A percentile compares a stretch with the other conserved stretches of the same genome.
Evolutionary conservation across 2,888 invertebrate genomes (phyloP).

Genomic region (Heteromurus nitidus): DNA sequence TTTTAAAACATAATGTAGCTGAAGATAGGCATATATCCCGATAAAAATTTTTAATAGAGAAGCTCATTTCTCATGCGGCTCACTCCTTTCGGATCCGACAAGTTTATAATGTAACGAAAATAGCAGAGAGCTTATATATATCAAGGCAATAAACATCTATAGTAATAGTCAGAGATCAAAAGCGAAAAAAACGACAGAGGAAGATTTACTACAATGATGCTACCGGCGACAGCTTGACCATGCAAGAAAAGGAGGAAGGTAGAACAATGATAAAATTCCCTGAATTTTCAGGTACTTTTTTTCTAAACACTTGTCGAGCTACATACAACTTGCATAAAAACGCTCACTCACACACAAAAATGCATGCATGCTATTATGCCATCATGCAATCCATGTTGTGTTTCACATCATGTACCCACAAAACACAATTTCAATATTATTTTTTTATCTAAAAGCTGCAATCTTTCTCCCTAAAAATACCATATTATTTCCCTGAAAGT

Average conservation of each 20-base stretch:
- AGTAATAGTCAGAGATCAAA: constrained; percentile 38
- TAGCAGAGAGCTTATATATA: too few species aligned
- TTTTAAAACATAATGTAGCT: too few species aligned
- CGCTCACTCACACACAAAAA: neutral
- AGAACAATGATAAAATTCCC: constrained; percentile 62
- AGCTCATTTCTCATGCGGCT: constrained; percentile 21
- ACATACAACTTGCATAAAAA: constrained; percentile 16
- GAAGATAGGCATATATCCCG: too few species aligned
- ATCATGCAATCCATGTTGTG: constrained; percentile 39
- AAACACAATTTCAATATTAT: constrained; percentile 33
- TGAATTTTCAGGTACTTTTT: constrained; percentile 66
- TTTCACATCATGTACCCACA: constrained; percentile 21
- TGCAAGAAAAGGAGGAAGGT: constrained; percentile 48
- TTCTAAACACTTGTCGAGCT: constrained; percentile 44
- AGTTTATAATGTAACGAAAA: constrained; percentile 33
- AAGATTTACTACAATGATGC: constrained; percentile 55
- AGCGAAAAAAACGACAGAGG: constrained; percentile 33
- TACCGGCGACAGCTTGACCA: constrained; percentile 66
- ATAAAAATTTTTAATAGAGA: too few species aligned
- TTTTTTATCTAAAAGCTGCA: constrained; percentile 37
- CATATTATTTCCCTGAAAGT: neutral
- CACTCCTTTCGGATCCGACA: constrained; percentile 15
- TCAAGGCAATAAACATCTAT: constrained; percentile 3
- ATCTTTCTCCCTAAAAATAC: constrained; percentile 48
- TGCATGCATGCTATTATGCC: constrained; percentile 20